Base-by-base conservation (phyloP, 2,888 invertebrate genomes). In the Apantesis nais region DNA sequence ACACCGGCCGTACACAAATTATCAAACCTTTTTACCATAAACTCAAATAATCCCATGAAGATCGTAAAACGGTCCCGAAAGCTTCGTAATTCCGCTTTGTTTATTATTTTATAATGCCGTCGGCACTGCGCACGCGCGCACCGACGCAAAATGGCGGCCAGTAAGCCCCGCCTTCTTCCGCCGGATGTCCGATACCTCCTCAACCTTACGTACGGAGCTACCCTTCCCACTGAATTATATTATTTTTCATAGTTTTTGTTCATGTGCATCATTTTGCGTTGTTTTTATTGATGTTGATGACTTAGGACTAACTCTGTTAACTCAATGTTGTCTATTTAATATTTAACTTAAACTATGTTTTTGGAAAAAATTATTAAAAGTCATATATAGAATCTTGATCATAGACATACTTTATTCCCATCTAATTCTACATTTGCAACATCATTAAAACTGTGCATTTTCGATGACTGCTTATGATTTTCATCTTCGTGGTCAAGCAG, bases 111-210 rank as follows among this genome's bases (percentile, higher is more conserved):
- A 82, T 81, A 67, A 79, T 74, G 73, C 80, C 77, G 84, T 70
- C 78, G 83, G 76, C 75, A 78, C 75, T 77, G 86, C 89, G 91
- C 88, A 88, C 87, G 92, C 89, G 88, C 84, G 82, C 34, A 73
- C 70, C 76, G 75, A 67, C 76, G 79, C 90, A 92, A 92, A 80
- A 92, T 92, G 93, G 93, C 93, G 89, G 85, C 90, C 72, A 73
- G 67, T 55, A 72, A 67, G 87, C 87, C 73, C 92, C 93, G 90
- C 93, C 94, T 84, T 85, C 89, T 91, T 93, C 93, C 93, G 93
- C 87, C 93, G 93, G 93, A 94, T 83, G 86, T 93, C 91, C 92
- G 88, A 82, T 78, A 74, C 73, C 74, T 74, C 66, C 66, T 69
- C 81, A 73, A 83, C 83, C 81, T 79, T 69, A 74, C 72, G 77